Base-by-base conservation (phyloP, 2,888 invertebrate species). In the Coremacera marginata region DNA sequence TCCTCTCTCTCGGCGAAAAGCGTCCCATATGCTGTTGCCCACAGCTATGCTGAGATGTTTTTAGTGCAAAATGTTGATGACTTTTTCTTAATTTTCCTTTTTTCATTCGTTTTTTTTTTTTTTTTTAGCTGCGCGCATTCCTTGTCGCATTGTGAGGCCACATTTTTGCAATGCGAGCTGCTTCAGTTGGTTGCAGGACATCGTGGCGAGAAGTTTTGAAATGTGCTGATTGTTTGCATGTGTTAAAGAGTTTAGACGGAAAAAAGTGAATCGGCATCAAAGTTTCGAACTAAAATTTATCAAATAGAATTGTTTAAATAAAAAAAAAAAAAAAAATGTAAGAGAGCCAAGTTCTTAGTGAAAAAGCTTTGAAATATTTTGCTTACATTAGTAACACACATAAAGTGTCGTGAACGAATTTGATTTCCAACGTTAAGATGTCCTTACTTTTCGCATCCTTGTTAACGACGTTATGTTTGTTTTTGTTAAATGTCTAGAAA, bases 131-230 rank as follows among this genome's bases (percentile, higher is more conserved):
- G 70, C 70, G 49, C n/a, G 49, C 25, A 55, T 51, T 52, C 22
- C 55, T 19, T 14, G 55, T 19, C 31, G 70, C 70, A 70, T 52
- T 51, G 70, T 25, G n/a, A 3, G n/a, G 51, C 19, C 51, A 51
- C 27, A n/a, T 27, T 52, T 31, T 70, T 70, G 16, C 22, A 76
- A 19, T 70, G 78, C 78, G 78, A 74, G 79, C 77, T 78, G 78
- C 78, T 77, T 88, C 83, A 88, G 88, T 88, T 84, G 87, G 80
- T 83, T 83, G 82, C 86, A 86, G 87, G 88, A 88, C 84, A 85
- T 86, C 82, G 86, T 82, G 79, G 78, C 79, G 70, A 62, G 72
- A 80, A 76, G 83, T 81, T 81, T 65, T 57, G 27, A 44, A 27
- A 27, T 60, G 27, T 60, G 22, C 0, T 9, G 8, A 22, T 7